Percentiles rank a stretch among this genome's conserved stretches.
phyloP scores from a whole-genome alignment of 2,113 vertebrate species.

The Halichoerus grypus region DNA sequence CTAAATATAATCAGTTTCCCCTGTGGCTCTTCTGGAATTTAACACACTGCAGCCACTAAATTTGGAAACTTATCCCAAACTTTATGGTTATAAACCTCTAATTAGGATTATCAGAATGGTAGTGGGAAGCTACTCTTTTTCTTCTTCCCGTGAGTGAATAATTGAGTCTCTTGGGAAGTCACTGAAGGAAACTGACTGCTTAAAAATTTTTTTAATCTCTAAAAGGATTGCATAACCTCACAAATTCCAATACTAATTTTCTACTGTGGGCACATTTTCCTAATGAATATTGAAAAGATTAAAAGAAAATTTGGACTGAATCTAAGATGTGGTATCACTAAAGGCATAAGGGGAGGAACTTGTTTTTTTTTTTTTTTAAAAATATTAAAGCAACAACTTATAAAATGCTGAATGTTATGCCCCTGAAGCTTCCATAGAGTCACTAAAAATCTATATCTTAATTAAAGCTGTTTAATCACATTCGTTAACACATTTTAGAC shows the following conservation, averaged over 20 bases:
- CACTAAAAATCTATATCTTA: background rate
- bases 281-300: constrained; percentile 38
- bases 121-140: background rate
- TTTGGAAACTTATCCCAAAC: constrained; percentile 23
- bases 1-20: constrained; percentile 40
- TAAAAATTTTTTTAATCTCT: background rate
- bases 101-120: constrained; percentile 51
- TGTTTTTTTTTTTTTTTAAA: background rate
- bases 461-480: background rate
- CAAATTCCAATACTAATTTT: constrained; percentile 41
- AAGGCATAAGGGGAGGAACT: background rate
- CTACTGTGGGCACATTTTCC: background rate
- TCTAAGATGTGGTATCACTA: background rate
- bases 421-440: background rate
- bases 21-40: constrained; percentile 33
- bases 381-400: background rate
- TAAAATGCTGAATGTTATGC: background rate
- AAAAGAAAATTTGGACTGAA: background rate
- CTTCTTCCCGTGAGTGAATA: constrained; percentile 2
- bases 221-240: background rate
- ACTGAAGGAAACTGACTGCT: constrained; percentile 3
- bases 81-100: constrained; percentile 24
- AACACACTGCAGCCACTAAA: constrained; percentile 16
- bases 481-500: background rate
- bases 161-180: background rate